Evolutionary conservation across 2,797 vertebrate species (phyloP), one percentile per base, ranked within the genome.

Genomic region (Spizella passerina): DNA sequence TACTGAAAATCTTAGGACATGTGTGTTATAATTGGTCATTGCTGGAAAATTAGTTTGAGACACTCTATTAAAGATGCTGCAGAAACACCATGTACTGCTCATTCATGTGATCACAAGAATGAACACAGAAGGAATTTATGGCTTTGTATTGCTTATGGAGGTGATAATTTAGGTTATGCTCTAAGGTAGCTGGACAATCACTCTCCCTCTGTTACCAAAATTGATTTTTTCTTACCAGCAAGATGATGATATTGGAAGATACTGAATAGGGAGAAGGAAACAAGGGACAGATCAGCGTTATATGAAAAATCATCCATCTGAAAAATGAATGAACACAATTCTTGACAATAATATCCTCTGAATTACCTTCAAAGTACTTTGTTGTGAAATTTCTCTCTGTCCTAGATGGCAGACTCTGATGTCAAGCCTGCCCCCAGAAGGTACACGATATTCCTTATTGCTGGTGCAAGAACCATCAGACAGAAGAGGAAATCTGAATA

Each of bases 381-480:
- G 73, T 82, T 83, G 81, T 82, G 70, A 95, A 88, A 86, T 91
- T 97, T 95, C 90, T 85, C 22, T 91, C 86, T 96, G 78, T 71
- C 52, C 32, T 84, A 83, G 91, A 38, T 50, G 23, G 34, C 60
- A 87, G 26, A 63, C 63, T 95, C 60, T 43, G 73, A 32, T 32
- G 86, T n/a, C 65, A 90, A 75, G 32, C 3, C 2, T 70, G 81
- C 30, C 89, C 60, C 24, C 2, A 4, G n/a, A 49, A 65, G 5
- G 1, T 57, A 10, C 27, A 13, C 13, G 4, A 14, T 57, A 60
- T 68, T 63, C 24, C 19, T 76, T 57, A 34, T 6, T 66, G 21
- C 7, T 56, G 49, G 30, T 80, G 21, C 13, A 93, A 70, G n/a
- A 66, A 44, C 19, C 1, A 1, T 53, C 14, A 44, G 38, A 59